Percentiles rank a stretch among this genome's conserved stretches.
Evolutionary conservation across 2,797 vertebrate species (phyloP).

Genomic region (Silurus lanzhouensis): DNA sequence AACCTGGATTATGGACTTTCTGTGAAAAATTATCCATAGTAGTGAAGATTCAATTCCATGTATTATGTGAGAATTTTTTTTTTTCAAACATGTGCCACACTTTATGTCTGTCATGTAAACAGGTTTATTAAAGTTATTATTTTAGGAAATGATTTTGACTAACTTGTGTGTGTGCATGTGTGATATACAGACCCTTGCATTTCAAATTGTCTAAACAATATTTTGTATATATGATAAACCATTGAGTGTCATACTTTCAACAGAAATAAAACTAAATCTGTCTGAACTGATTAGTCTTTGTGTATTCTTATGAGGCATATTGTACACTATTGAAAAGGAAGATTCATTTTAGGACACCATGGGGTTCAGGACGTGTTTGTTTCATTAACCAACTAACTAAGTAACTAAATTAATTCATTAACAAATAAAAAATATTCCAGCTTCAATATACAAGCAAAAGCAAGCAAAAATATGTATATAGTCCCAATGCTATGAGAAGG

Average conservation of each 20-base stretch:
- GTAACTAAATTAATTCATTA: no score
- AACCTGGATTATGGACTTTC: neutral
- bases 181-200: neutral
- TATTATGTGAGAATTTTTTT: neutral
- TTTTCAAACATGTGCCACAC: neutral
- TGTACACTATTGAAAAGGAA: neutral
- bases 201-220: slow-evolving; percentile 41
- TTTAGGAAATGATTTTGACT: neutral
- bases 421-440: no score
- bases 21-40: neutral
- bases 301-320: neutral
- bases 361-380: no score
- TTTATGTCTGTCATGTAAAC: neutral
- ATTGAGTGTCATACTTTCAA: slow-evolving; percentile 32
- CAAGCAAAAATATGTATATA: no score
- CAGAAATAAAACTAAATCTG: slow-evolving; percentile 48
- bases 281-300: slow-evolving; percentile 4
- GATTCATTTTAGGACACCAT: no score
- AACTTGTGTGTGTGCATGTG: neutral
- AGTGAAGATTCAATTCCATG: neutral
- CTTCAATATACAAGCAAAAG: no score
- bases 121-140: neutral
- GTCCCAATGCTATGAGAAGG: no score
- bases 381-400: no score
- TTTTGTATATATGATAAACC: slow-evolving; percentile 48